Conservation (phyloP, 2,113 vertebrate species). For the Antechinus flavipes region DNA sequence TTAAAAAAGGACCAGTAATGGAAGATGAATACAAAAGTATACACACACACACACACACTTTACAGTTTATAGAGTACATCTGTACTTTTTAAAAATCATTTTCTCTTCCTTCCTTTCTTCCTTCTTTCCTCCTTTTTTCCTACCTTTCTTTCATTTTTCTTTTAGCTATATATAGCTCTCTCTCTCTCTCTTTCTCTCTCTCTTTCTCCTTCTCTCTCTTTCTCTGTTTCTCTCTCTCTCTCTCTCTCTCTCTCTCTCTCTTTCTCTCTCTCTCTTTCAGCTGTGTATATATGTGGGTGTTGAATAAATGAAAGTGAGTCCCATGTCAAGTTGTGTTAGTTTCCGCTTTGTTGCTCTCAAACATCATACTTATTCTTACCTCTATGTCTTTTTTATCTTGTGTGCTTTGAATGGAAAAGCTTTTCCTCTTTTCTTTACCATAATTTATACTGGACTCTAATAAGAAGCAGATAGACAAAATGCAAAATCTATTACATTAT, state of each 20-base stretch:
- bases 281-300: not conserved
- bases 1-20: not conserved
- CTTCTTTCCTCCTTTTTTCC: too few species aligned
- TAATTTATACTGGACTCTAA: not conserved
- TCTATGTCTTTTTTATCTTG: not conserved
- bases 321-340: not conserved
- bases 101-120: too few species aligned
- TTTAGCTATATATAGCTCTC: too few species aligned
- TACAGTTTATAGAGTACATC: not conserved
- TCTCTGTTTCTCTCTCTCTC: too few species aligned
- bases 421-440: not conserved
- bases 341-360: not conserved
- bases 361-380: too few species aligned
- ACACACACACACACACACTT: not conserved
- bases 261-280: too few species aligned
- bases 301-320: not conserved
- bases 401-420: not conserved
- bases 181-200: too few species aligned
- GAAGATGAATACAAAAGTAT: not conserved
- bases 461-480: not conserved
- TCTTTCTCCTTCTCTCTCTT: too few species aligned
- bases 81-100: not conserved
- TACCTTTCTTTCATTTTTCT: not conserved
- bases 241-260: too few species aligned
- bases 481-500: not conserved